Evolutionary conservation across 2,888 invertebrate species (phyloP).

Genomic region (Sympetrum striolatum): DNA sequence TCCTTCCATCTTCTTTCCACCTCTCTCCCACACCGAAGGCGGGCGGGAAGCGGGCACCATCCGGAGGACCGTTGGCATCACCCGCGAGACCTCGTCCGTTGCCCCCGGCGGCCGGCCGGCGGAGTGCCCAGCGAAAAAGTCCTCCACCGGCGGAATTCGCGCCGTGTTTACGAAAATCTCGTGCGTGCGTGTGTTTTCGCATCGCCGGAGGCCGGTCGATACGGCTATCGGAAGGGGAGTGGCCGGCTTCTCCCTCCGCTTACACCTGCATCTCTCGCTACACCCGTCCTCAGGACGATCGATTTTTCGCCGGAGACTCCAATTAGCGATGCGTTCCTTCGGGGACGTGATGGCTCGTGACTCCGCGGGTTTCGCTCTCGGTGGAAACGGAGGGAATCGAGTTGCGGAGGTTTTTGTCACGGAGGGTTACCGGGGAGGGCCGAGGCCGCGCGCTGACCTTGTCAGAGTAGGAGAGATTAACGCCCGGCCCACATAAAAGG

Average conservation of each 20-base stretch:
- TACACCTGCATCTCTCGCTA: neutral
- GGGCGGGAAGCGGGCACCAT: neutral
- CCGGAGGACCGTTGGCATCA: neutral
- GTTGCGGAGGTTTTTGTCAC: neutral
- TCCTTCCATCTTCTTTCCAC: neutral
- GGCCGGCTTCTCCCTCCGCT: neutral
- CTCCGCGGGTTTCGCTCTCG: too few species aligned
- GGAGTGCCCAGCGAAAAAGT: neutral
- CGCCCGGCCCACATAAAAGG: neutral
- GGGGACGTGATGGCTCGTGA: too few species aligned
- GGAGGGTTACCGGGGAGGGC: neutral
- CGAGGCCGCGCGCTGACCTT: neutral
- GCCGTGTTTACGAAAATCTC: neutral
- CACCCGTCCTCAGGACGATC: neutral
- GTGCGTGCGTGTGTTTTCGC: neutral
- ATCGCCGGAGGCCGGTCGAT: constrained; percentile 22
- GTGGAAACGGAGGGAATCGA: neutral
- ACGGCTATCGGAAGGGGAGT: constrained; percentile 19
- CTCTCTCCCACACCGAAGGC: neutral
- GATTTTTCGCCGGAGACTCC: neutral
- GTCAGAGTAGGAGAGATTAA: neutral
- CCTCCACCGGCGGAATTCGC: neutral
- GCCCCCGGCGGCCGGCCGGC: neutral
- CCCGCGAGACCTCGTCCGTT: neutral
- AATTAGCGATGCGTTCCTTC: neutral